Percentiles rank a stretch among this genome's conserved stretches.
phyloP scores from a whole-genome alignment of 2,113 vertebrate species.

The Gobiocypris rarus region DNA sequence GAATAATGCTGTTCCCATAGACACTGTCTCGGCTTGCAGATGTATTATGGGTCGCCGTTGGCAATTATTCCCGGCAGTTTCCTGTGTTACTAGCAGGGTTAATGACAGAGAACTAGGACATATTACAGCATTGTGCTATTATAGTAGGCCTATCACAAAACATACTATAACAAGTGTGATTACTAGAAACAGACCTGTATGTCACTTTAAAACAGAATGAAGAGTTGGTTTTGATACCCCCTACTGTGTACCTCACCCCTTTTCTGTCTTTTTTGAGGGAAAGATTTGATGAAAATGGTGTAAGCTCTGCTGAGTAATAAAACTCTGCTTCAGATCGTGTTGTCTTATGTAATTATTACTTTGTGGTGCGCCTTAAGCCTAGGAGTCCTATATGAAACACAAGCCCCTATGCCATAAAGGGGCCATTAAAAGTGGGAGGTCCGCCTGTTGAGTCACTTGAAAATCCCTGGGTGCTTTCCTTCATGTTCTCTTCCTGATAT shows the following conservation, averaged over 20 bases:
- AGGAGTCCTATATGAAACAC: slow-evolving; percentile 5
- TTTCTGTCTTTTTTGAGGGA: slow-evolving; percentile 51
- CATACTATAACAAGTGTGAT: slow-evolving; percentile 30
- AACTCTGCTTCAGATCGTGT: slow-evolving; percentile 52
- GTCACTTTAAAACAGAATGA: slow-evolving; percentile 29
- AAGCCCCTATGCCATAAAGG: neutral
- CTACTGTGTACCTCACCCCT: slow-evolving; percentile 44
- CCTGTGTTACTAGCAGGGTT: slow-evolving; percentile 52
- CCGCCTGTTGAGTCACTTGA: slow-evolving; percentile 32
- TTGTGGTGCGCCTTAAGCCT: no score
- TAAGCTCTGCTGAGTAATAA: slow-evolving; percentile 58
- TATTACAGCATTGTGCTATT: slow-evolving; percentile 41
- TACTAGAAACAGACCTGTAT: slow-evolving; percentile 26
- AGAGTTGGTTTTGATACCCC: slow-evolving; percentile 54
- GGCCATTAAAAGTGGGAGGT: slow-evolving; percentile 21
- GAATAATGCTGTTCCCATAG: slow-evolving; percentile 42
- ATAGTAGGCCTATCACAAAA: slow-evolving; percentile 35
- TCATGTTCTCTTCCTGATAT: slow-evolving; percentile 20
- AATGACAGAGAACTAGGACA: slow-evolving; percentile 45
- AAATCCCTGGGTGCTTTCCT: slow-evolving; percentile 38
- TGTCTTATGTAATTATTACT: slow-evolving; percentile 3
- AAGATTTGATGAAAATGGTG: slow-evolving; percentile 54
- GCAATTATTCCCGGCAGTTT: slow-evolving; percentile 43
- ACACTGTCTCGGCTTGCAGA: slow-evolving; percentile 42
- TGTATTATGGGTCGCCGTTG: slow-evolving; percentile 36